Evolutionary conservation across 2,888 invertebrate species (phyloP).

Genomic region (Melipona beecheii): DNA sequence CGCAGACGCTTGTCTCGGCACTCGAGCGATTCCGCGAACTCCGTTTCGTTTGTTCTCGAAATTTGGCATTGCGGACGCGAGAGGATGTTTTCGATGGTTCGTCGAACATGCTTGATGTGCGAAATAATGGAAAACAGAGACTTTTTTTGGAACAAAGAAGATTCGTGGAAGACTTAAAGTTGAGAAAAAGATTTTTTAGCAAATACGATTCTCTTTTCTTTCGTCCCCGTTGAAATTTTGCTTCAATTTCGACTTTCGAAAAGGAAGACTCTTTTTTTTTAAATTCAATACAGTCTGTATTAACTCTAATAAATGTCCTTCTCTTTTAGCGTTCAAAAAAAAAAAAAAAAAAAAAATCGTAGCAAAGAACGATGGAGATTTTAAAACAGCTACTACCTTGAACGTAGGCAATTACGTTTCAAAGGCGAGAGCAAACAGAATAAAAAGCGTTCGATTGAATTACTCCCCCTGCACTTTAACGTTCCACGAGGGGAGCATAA

Average conservation of each 20-base stretch:
- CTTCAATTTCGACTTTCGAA: background rate
- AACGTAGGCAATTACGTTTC: background rate
- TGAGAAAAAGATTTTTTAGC: no score
- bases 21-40: background rate
- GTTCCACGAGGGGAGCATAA: no score
- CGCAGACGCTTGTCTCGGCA: constrained; percentile 18
- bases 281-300: background rate
- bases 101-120: background rate
- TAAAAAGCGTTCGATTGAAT: background rate
- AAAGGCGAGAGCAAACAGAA: background rate
- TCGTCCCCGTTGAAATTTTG: no score
- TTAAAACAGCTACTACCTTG: background rate
- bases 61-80: background rate
- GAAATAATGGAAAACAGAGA: background rate
- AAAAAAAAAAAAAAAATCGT: no score
- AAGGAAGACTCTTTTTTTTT: background rate
- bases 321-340: background rate
- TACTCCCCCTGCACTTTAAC: no score
- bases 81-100: background rate
- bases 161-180: background rate
- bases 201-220: background rate
- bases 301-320: background rate
- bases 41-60: background rate
- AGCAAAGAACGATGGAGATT: no score
- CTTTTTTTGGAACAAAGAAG: background rate